Evolutionary conservation across 2,888 invertebrate genomes (phyloP).

Genomic region (Mimachlamys varia): DNA sequence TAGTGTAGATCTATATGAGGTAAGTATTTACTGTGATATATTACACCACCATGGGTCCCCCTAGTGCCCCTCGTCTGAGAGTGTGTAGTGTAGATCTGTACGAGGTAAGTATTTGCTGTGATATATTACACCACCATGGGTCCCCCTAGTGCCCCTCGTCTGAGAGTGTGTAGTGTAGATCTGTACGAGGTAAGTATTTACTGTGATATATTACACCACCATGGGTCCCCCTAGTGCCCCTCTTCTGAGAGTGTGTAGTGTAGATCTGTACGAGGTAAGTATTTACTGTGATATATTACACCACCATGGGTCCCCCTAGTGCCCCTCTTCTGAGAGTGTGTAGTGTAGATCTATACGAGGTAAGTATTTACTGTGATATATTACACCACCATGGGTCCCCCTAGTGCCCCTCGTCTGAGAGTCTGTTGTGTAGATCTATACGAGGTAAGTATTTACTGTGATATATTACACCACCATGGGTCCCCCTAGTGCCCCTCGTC

Average conservation of each 20-base stretch:
- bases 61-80: constrained; percentile 57
- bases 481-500: constrained; percentile 74
- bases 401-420: constrained; percentile 73
- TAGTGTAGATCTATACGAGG: constrained; percentile 46
- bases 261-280: constrained; percentile 75
- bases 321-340: background rate
- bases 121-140: background rate
- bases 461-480: constrained; percentile 68
- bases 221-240: constrained; percentile 77
- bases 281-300: background rate
- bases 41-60: background rate
- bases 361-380: background rate
- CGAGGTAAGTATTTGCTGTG: constrained; percentile 64
- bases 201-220: constrained; percentile 52
- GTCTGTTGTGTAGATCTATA: constrained; percentile 53
- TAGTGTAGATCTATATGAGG: constrained; percentile 76
- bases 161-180: background rate
- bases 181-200: constrained; percentile 44
- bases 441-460: constrained; percentile 43
- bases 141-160: background rate
- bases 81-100: constrained; percentile 74
- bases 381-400: constrained; percentile 73
- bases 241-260: constrained; percentile 71
- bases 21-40: constrained; percentile 48
- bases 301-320: background rate